These are phyloP conservation scores for Arctopsyche grandis DNA, from an alignment of 1,140 invertebrate genomes.

Conservation along the genomic window DNA sequence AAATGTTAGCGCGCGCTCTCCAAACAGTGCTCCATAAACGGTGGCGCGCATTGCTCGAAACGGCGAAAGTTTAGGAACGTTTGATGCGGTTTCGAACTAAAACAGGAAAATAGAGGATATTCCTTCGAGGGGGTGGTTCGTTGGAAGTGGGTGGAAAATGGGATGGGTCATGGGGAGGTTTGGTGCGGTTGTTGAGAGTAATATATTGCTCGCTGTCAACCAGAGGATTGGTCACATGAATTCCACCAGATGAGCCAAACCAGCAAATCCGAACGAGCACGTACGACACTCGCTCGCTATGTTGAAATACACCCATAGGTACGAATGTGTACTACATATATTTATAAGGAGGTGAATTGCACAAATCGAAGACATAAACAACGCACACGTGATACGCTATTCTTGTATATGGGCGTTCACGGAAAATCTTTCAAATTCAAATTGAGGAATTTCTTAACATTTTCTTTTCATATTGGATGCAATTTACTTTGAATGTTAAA, in stretches of 20 bases:
- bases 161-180: not conserved
- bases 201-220: slow-evolving; percentile 46
- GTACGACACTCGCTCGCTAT: not conserved
- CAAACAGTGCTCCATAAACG: not conserved
- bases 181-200: slow-evolving; percentile 13
- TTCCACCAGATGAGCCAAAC: slow-evolving; percentile 40
- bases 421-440: too few species aligned
- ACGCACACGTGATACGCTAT: too few species aligned
- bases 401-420: too few species aligned
- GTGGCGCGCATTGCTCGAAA: not conserved
- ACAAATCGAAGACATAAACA: too few species aligned
- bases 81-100: not conserved
- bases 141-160: not conserved
- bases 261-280: slow-evolving; percentile 8
- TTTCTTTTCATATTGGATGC: too few species aligned
- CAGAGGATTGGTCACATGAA: slow-evolving; percentile 44
- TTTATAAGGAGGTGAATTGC: too few species aligned
- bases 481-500: too few species aligned
- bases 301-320: not conserved
- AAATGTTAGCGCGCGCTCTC: not conserved
- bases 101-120: not conserved
- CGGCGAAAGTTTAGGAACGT: not conserved
- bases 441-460: too few species aligned
- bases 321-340: too few species aligned
- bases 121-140: not conserved